Evolutionary conservation across 1,140 invertebrate species (phyloP), one percentile per base, ranked within the genome.

Genomic region (Drosophila pseudoobscura): DNA sequence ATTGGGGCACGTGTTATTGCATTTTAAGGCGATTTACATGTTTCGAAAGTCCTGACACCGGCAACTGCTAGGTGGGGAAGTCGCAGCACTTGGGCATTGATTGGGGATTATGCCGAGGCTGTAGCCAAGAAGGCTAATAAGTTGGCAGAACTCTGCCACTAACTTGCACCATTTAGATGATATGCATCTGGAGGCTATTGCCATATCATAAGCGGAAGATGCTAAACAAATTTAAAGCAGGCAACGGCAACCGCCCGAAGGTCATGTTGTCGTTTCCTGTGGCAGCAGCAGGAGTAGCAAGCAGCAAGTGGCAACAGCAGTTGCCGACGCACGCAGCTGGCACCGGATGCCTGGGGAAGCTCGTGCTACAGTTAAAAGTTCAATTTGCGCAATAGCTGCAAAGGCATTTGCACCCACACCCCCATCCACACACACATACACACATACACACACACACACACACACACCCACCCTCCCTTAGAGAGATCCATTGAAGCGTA

Each of bases 291-390:
- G 63, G 39, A 44, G 43, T 63, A 56, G 51, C 41, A 69, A 50
- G 51, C 47, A 63, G 29, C 54, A 58, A 72, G 26, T 20, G 60
- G 57, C 56, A 60, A 35, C 57, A 70, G 55, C 66, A 74, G 78
- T 58, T 76, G 80, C 61, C 73, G 60, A 46, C 57, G 51, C 74
- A 85, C 62, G 52, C 83, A 88, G 78, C 75, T 88, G 83, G 46
- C 78, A 88, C 83, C 83, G 83, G 82, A 87, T 87, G 82, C 82
- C 80, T 56, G 46, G 80, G 78, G 78, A 73, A 88, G 75, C 83
- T 88, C 66, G 79, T 78, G 83, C 83, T 64, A 88, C 83, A 83
- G 83, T 88, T 88, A 88, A 88, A 87, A 87, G 83, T 87, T 88
- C 83, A 87, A 88, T 88, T 88, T 87, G 78, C 70, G 82, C 78